phyloP scores from a whole-genome alignment of 2,797 vertebrate species.

The Darevskia mixta region DNA sequence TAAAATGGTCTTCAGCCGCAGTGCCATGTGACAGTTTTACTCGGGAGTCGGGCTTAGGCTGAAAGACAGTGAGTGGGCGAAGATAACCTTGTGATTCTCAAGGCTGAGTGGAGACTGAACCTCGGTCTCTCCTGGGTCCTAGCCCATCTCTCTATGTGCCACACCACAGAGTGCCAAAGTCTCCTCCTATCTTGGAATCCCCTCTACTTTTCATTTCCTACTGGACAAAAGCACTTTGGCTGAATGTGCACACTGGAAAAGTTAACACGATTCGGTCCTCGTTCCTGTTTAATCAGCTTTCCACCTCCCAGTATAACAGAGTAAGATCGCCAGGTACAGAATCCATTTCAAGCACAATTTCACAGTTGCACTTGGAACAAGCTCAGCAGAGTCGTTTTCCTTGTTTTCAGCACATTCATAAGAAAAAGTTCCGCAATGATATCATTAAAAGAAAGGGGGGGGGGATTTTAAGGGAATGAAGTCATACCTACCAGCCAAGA shows the following conservation, averaged over 20 bases:
- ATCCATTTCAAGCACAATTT: neutral
- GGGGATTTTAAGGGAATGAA: neutral
- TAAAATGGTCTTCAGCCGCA: neutral
- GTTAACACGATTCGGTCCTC: neutral
- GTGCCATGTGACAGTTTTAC: neutral
- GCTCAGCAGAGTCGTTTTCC: neutral
- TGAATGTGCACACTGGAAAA: too few relatives aligned
- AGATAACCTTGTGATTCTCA: too few relatives aligned
- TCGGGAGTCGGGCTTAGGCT: too few relatives aligned
- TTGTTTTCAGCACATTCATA: too few relatives aligned
- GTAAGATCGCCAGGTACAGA: too few relatives aligned
- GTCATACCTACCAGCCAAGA: conserved; percentile 90
- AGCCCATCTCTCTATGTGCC: too few relatives aligned
- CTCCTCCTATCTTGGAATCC: neutral
- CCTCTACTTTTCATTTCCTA: neutral
- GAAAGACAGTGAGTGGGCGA: too few relatives aligned
- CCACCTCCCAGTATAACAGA: neutral
- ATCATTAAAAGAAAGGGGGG: too few relatives aligned
- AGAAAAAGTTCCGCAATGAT: neutral
- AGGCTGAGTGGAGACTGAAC: too few relatives aligned
- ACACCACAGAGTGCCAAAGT: neutral
- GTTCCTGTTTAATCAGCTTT: neutral
- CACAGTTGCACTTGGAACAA: neutral
- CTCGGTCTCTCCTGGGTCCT: too few relatives aligned
- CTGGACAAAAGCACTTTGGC: neutral